phyloP scores from a whole-genome alignment of 2,113 vertebrate genomes.

The Ptyas mucosa region DNA sequence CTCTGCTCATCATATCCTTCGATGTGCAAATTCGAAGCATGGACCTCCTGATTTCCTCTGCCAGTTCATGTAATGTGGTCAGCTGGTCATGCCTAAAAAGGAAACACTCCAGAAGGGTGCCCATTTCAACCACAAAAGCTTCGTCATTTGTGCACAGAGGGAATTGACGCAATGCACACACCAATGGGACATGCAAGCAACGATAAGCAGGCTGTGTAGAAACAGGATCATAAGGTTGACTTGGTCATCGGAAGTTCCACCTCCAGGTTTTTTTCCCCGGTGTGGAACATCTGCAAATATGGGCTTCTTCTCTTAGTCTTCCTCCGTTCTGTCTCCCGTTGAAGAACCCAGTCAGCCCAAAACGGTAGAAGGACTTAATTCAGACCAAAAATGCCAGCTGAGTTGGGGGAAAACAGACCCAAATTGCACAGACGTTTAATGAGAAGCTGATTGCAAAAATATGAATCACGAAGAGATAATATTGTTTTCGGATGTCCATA shows the following conservation, averaged over 20 bases:
- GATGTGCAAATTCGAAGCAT: constrained; percentile 40
- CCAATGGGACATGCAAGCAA: too few relatives aligned
- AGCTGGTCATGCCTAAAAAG: not conserved
- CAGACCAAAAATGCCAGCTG: not conserved
- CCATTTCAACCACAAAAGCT: fast-evolving
- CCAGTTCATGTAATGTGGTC: not conserved
- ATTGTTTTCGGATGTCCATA: not conserved
- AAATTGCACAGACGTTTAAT: not conserved
- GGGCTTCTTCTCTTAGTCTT: not conserved
- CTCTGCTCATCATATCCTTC: constrained; percentile 43
- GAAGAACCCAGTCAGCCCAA: not conserved
- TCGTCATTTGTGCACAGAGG: not conserved
- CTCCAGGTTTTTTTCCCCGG: not conserved
- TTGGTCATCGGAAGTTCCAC: not conserved
- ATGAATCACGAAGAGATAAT: not conserved
- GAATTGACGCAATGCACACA: not conserved
- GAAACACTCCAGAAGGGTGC: not conserved
- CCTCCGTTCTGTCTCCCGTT: not conserved
- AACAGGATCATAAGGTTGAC: not conserved
- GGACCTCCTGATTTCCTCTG: constrained; percentile 12
- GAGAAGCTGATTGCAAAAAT: not conserved
- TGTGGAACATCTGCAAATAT: not conserved
- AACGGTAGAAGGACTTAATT: not conserved
- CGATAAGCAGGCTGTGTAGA: not conserved
- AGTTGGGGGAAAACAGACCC: not conserved